Evolutionary conservation across 2,888 invertebrate species (phyloP), one percentile per base, ranked within the genome.

Genomic region (Diplazon laetatorius): DNA sequence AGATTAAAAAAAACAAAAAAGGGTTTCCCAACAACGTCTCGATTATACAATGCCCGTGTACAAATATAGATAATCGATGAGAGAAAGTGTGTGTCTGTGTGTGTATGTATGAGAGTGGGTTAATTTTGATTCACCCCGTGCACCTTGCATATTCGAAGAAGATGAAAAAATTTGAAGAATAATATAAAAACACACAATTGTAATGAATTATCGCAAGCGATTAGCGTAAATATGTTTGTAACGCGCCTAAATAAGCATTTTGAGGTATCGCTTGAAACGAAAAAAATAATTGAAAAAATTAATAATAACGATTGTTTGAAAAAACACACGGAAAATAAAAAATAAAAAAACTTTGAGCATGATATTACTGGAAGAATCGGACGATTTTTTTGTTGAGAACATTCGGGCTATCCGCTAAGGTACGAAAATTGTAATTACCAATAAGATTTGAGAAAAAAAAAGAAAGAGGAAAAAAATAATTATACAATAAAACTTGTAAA

Each of bases 401-500:
- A n/a, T n/a, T n/a, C n/a, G n/a, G n/a, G n/a, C n/a, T 12, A 52
- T 52, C 25, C n/a, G 25, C n/a, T n/a, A n/a, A 25, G 22, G 50
- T 35, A 55, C 30, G 30, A 55, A 55, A 30, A 52, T 30, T 55
- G 30, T 55, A 30, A 55, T 55, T 30, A 55, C 52, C 30, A 35
- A 4, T n/a, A n/a, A 52, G 25, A 25, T 52, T 2, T 30, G 30
- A 6, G 30, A 30, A 30, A 30, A 30, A 30, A 30, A 30, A 30
- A 30, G 6, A 35, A 35, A 55, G 30, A 55, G n/a, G n/a, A n/a
- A n/a, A n/a, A n/a, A n/a, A n/a, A n/a, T n/a, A n/a, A n/a, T n/a
- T 55, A 55, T 55, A 55, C 52, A 55, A 55, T 55, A 55, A 35
- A 55, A 55, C 30, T 55, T 55, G 14, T 30, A 10, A 55, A 55